Base-by-base conservation (phyloP, 2,113 vertebrate species). In the Dromas ardeola region DNA sequence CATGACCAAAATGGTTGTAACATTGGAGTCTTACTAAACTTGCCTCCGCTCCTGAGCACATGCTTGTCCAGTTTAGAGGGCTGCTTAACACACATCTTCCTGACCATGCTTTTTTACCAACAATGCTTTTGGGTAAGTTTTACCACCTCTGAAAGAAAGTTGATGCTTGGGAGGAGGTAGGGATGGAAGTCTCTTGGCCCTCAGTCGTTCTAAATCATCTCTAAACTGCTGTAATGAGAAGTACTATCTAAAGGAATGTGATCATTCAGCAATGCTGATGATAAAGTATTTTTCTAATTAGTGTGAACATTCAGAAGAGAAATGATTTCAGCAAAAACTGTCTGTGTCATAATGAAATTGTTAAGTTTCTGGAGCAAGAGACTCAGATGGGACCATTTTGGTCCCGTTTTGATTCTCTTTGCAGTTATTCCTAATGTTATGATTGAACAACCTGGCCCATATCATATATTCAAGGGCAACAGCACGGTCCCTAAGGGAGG, bases 401-500 rank as follows among this genome's bases (percentile, higher is more conserved):
- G 67, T 90, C 86, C 93, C 7, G 13, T 85, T 89, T 93, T 61
- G 92, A 88, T 69, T 92, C 19, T 96, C 45, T 97, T 53, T 66
- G 69, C 95, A 98, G 98, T 98, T 95, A 98, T 99, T 96, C 98
- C 98, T 62, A 98, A 98, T 95, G 98, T 99, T 93, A 96, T 95
- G 93, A 98, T 99, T 93, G 99, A 99, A 56, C 98, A 98, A 59
- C 98, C 97, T 73, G 96, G 92, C 87, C 98, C 98, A 14, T 87
- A 95, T 77, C 83, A 78, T 27, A 27, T 50, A 62, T 95, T 97
- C 47, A 92, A 80, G 63, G 96, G 85, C 67, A 98, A 82, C 49
- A 90, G 59, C 43, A 92, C 50, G 3, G 40, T 94, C 40, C 36
- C 87, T 25, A 95, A 93, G 72, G 97, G 96, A 69, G 97, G 80